Evolutionary conservation across 2,888 invertebrate species (phyloP).

Genomic region (Latheticus oryzae): DNA sequence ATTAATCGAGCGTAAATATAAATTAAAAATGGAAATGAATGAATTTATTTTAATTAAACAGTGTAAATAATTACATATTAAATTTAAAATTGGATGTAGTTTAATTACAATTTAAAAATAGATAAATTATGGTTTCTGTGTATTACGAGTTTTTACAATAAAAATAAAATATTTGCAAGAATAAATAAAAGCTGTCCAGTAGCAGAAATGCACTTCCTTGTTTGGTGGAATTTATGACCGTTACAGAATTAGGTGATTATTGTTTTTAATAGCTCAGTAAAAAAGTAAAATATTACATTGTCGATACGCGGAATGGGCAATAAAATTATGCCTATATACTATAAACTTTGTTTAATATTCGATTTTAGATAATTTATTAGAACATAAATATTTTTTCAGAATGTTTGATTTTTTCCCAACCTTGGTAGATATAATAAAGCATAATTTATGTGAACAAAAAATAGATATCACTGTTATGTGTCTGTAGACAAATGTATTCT

Average conservation of each 20-base stretch:
- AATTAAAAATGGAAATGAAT: too few species aligned
- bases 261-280: constrained; percentile 21
- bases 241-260: constrained; percentile 22
- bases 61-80: too few species aligned
- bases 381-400: constrained; percentile 4
- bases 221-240: constrained; percentile 15
- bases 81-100: too few species aligned
- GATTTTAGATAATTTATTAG: constrained; percentile 19
- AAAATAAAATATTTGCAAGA: too few species aligned
- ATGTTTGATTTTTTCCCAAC: constrained; percentile 16
- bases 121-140: too few species aligned
- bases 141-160: too few species aligned
- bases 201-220: constrained; percentile 20
- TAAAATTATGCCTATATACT: constrained; percentile 20
- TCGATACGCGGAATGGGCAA: constrained; percentile 7
- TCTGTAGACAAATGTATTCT: constrained; percentile 1
- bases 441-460: constrained; percentile 22
- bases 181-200: constrained; percentile 2
- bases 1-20: too few species aligned
- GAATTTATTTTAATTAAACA: too few species aligned
- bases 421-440: constrained; percentile 16
- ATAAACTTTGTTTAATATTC: constrained; percentile 7
- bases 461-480: constrained; percentile 12
- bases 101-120: too few species aligned
- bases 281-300: constrained; percentile 5